Base-by-base conservation (phyloP, 2,797 vertebrate genomes). In the Gypaetus barbatus region DNA sequence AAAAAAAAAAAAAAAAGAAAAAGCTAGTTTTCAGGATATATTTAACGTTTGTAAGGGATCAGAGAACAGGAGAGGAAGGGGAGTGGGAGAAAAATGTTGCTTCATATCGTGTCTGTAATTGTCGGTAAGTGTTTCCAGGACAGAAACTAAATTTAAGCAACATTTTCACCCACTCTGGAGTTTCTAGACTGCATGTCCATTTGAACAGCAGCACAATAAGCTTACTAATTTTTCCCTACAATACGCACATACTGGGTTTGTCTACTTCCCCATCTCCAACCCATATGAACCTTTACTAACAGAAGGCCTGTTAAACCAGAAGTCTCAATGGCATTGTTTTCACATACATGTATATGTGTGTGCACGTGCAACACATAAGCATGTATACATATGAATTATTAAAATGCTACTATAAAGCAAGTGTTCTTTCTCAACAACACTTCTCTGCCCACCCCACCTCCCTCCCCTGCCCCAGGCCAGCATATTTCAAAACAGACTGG, bases 381-480 rank as follows among this genome's bases (percentile, higher is more conserved):
- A 71, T 8, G 90, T 80, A 81, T 13, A 76, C 19, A 21, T 4
- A 79, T 0, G 17, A 96, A 78, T 84, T 78, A 82, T 21, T 75
- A 87, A 84, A 89, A 90, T 68, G 82, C 65, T 69, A 66, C n/a
- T 44, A 80, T 12, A 91, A 92, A 87, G 74, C 0, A 1, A 87
- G 78, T 63, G 75, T 25, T 81, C 58, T 57, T 88, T 46, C 76
- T 69, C 84, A 52, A 37, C 31, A 78, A 39, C 64, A 57, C 7
- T 87, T 11, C 69, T 57, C 64, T 71, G 31, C 86, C 93, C 86
- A 82, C 37, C 87, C 87, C 81, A 39, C 70, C 51, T 69, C 95
- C 84, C 89, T 33, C 89, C 93, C 89, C 60, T 87, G 92, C 91
- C 87, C 85, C 75, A 85, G 69, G 89, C 64, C 89, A 85, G 48